Percentiles rank a stretch among this genome's conserved stretches.
These are phyloP conservation scores for Pluvianellus socialis DNA, from an alignment of 2,113 vertebrate genomes.

Conservation along the genomic window DNA sequence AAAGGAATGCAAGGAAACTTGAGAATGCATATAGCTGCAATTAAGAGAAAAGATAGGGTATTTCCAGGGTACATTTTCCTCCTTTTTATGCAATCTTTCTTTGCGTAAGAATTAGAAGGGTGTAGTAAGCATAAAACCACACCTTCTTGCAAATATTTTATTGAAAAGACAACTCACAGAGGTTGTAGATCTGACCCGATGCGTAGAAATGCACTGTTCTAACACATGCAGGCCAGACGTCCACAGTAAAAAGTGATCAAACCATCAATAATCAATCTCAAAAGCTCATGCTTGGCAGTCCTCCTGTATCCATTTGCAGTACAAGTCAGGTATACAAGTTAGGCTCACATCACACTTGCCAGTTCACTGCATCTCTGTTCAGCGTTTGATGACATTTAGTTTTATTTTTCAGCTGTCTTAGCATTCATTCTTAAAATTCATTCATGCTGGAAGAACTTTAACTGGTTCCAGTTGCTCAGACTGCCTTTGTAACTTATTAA, in stretches of 20 bases:
- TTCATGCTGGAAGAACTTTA: neutral
- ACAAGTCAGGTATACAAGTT: neutral
- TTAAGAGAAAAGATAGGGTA: neutral
- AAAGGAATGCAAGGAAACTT: neutral
- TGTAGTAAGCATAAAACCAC: neutral
- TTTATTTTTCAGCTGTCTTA: neutral
- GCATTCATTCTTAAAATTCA: neutral
- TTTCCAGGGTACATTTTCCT: neutral
- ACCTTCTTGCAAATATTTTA: neutral
- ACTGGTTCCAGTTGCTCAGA: neutral
- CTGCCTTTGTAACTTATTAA: neutral
- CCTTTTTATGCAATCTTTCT: neutral
- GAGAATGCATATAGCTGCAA: neutral
- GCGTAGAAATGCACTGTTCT: neutral
- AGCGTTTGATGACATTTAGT: neutral
- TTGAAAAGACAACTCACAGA: neutral
- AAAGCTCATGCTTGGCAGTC: neutral
- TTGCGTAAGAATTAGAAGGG: neutral
- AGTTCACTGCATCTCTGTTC: neutral
- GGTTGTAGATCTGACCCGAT: too few relatives aligned
- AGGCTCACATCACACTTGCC: neutral
- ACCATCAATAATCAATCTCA: neutral
- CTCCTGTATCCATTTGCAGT: neutral
- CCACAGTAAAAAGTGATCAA: neutral
- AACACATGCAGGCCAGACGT: neutral